Conservation (phyloP, 2,113 vertebrate genomes). For the Rhinichthys klamathensis region DNA sequence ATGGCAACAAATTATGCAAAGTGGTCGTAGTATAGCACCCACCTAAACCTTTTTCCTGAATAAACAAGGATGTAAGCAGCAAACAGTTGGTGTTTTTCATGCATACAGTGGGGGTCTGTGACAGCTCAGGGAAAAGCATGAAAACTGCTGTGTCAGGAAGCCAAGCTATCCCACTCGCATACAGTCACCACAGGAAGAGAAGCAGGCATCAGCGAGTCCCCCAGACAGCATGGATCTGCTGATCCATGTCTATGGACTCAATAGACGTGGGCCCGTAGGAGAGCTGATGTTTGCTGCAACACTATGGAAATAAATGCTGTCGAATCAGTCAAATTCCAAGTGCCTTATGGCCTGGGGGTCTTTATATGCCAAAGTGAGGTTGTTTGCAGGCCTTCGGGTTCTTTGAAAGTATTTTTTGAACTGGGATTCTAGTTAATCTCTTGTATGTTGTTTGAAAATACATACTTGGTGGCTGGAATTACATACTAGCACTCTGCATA, state of each 20-base stretch:
- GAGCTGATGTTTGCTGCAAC: constrained; percentile 42
- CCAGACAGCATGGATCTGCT: constrained; percentile 43
- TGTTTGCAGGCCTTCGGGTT: constrained; percentile 44
- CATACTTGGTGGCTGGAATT: neutral
- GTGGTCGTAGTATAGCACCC: neutral
- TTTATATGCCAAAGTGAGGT: constrained; percentile 34
- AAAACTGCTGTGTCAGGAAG: constrained; percentile 76
- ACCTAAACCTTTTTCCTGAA: neutral
- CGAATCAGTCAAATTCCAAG: constrained; percentile 49
- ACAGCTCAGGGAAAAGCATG: constrained; percentile 28
- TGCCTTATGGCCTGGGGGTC: constrained; percentile 37
- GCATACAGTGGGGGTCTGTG: constrained; percentile 23
- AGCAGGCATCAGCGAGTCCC: constrained; percentile 38
- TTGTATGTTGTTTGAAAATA: constrained; percentile 25
- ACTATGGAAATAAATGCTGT: constrained; percentile 37
- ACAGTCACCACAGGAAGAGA: constrained; percentile 35
- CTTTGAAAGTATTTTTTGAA: neutral
- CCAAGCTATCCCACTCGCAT: constrained; percentile 67
- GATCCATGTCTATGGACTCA: constrained; percentile 39
- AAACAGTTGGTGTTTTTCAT: constrained; percentile 33
- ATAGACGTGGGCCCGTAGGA: constrained; percentile 17
- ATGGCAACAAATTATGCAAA: neutral
- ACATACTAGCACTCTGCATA: neutral
- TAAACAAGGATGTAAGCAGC: neutral
- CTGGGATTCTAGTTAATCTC: neutral